A percentile compares a stretch with the other conserved stretches of the same genome.
Conservation (phyloP, 2,888 invertebrate genomes). For the Apantesis nais region DNA sequence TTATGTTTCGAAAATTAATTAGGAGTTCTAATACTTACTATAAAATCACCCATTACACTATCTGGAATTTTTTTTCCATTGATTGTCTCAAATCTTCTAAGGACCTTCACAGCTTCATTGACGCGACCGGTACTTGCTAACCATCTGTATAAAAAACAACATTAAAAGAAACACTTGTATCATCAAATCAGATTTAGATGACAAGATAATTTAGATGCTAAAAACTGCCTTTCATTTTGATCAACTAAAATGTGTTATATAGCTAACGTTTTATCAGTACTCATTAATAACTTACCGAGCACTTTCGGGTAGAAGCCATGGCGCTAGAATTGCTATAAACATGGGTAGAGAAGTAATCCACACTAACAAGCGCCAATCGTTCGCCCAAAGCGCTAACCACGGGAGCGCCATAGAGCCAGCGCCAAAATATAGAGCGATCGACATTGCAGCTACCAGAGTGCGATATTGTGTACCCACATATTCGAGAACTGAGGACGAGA, state of each 20-base stretch:
- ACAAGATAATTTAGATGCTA: not conserved
- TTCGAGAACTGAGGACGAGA: slow-evolving; percentile 66
- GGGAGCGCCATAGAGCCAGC: slow-evolving; percentile 72
- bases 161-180: too few species aligned
- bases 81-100: slow-evolving; percentile 64
- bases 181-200: not conserved
- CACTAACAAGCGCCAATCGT: slow-evolving; percentile 71
- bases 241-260: too few species aligned
- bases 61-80: slow-evolving; percentile 65
- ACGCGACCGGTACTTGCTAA: slow-evolving; percentile 58
- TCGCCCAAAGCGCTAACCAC: slow-evolving; percentile 75
- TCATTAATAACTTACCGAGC: slow-evolving; percentile 20
- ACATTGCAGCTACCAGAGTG: slow-evolving; percentile 80
- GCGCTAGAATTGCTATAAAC: slow-evolving; percentile 61
- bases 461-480: slow-evolving; percentile 80
- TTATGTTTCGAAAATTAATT: not conserved
- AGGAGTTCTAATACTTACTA: slow-evolving; percentile 52
- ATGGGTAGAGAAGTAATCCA: slow-evolving; percentile 72
- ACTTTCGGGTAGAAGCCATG: slow-evolving; percentile 73
- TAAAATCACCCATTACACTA: slow-evolving; percentile 62
- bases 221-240: too few species aligned
- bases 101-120: slow-evolving; percentile 60
- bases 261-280: too few species aligned
- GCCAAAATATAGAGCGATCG: slow-evolving; percentile 79
- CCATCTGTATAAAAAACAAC: slow-evolving; percentile 53